Percentiles rank a stretch among this genome's conserved stretches.
Conservation (phyloP, 1,140 invertebrate species). For the Drosophila sulfurigaster region DNA sequence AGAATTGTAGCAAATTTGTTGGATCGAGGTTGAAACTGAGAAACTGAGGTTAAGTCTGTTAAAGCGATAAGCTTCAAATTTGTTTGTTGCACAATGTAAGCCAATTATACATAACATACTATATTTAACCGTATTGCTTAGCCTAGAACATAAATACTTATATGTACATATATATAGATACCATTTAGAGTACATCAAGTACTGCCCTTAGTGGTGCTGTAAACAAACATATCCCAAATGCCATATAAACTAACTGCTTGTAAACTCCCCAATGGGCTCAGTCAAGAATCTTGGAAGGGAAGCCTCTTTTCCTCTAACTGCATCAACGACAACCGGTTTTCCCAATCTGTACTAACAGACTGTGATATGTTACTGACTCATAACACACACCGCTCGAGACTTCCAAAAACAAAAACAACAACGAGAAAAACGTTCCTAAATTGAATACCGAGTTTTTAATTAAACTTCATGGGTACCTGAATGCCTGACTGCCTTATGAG, state of each 20-base stretch:
- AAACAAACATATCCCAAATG: conserved; percentile 41
- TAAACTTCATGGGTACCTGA: conserved; percentile 33
- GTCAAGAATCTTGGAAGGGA: conserved; percentile 15
- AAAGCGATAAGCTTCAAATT: conserved; percentile 41
- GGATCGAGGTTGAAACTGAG: conserved; percentile 45
- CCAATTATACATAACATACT: conserved; percentile 11
- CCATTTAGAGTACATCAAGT: neutral
- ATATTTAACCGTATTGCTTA: conserved; percentile 26
- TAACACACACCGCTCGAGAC: conserved; percentile 28
- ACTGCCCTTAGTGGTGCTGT: conserved; percentile 20
- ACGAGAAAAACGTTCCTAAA: conserved; percentile 39
- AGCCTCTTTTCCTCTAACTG: neutral
- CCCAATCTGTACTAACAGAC: conserved; percentile 49
- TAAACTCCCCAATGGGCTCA: conserved; percentile 15
- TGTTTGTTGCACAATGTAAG: conserved; percentile 32
- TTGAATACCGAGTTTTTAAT: conserved; percentile 16
- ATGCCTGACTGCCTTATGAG: conserved; percentile 23
- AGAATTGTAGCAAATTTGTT: conserved; percentile 39
- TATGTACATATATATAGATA: conserved; percentile 4
- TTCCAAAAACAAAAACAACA: conserved; percentile 48
- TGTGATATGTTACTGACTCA: conserved; percentile 65
- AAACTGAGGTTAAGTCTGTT: conserved; percentile 57
- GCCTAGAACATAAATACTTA: conserved; percentile 7
- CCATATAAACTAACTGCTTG: conserved; percentile 31
- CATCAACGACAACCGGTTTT: conserved; percentile 21